A percentile compares a stretch with the other conserved stretches of the same genome.
Conservation (phyloP, 1,140 invertebrate genomes). For the Manduca sexta region DNA sequence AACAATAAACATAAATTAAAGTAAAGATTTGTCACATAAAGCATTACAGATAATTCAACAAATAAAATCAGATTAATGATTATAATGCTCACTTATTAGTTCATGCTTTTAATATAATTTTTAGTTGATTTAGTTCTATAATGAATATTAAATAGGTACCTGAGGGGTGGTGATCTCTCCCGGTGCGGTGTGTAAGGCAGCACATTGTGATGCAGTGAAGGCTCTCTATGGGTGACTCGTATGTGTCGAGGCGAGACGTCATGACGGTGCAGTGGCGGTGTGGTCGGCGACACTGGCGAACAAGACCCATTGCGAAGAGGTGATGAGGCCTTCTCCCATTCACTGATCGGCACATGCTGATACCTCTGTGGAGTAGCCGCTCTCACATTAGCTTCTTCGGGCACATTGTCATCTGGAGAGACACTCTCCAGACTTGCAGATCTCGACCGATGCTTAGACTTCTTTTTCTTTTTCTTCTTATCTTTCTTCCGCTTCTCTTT, state of each 20-base stretch:
- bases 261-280: slow-evolving; percentile 66
- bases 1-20: too few relatives aligned
- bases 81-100: too few relatives aligned
- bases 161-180: slow-evolving; percentile 47
- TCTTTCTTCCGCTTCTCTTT: slow-evolving; percentile 77
- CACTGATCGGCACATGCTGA: slow-evolving; percentile 60
- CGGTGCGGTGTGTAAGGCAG: slow-evolving; percentile 48
- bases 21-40: too few relatives aligned
- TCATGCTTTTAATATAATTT: too few relatives aligned
- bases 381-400: slow-evolving; percentile 47
- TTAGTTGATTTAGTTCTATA: too few relatives aligned
- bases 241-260: slow-evolving; percentile 49
- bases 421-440: slow-evolving; percentile 78
- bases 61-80: too few relatives aligned
- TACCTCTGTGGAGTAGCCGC: slow-evolving; percentile 38
- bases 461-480: slow-evolving; percentile 79
- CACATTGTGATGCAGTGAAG: slow-evolving; percentile 31
- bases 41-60: too few relatives aligned
- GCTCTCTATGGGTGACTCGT: slow-evolving; percentile 36
- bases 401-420: slow-evolving; percentile 73
- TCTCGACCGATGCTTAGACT: slow-evolving; percentile 79
- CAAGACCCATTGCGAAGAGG: slow-evolving; percentile 67
- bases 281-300: slow-evolving; percentile 77
- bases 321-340: slow-evolving; percentile 66
- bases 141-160: too few relatives aligned